These are phyloP conservation scores for Microchirus variegatus DNA, from an alignment of 2,797 vertebrate species.

Conservation along the genomic window DNA sequence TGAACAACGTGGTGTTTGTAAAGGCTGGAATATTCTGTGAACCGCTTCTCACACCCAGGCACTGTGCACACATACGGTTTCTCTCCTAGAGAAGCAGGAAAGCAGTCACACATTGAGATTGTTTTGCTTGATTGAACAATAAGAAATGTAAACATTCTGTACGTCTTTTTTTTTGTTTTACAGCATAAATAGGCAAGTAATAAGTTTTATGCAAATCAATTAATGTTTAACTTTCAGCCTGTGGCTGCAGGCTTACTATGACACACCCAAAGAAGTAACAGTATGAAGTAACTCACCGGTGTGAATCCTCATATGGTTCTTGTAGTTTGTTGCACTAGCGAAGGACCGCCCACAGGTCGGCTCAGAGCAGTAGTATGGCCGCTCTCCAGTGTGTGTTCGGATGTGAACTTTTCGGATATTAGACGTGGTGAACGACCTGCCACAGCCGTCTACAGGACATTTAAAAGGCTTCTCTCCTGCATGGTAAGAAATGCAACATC, in stretches of 20 bases:
- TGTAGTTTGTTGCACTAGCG: slow-evolving; percentile 98
- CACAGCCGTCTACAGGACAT: slow-evolving; percentile 96
- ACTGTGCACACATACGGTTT: slow-evolving; percentile 99
- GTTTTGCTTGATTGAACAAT: too few species aligned
- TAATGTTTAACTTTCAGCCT: too few species aligned
- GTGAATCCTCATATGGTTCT: slow-evolving; percentile 99
- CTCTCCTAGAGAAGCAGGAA: slow-evolving; percentile 82
- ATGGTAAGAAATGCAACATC: slow-evolving; percentile 38
- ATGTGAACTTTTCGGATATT: slow-evolving; percentile 99
- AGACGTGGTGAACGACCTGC: slow-evolving; percentile 97
- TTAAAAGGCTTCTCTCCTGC: slow-evolving; percentile 97
- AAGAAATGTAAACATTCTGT: neutral
- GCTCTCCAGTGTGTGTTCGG: slow-evolving; percentile 97
- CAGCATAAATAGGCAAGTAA: neutral
- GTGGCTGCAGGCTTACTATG: too few species aligned
- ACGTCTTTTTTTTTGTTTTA: neutral
- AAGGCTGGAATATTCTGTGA: slow-evolving; percentile 99
- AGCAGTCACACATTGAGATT: neutral
- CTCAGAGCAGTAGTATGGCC: slow-evolving; percentile 98
- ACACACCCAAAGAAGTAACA: neutral
- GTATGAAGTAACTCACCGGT: slow-evolving; percentile 82
- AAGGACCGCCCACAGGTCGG: slow-evolving; percentile 97
- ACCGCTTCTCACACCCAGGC: slow-evolving; percentile 97
- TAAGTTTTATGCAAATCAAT: too few species aligned
- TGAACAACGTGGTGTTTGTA: slow-evolving; percentile 99